Percentiles rank a stretch among this genome's conserved stretches.
Evolutionary conservation across 2,888 invertebrate genomes (phyloP).

Genomic region (Aspidiotus rigidus): DNA sequence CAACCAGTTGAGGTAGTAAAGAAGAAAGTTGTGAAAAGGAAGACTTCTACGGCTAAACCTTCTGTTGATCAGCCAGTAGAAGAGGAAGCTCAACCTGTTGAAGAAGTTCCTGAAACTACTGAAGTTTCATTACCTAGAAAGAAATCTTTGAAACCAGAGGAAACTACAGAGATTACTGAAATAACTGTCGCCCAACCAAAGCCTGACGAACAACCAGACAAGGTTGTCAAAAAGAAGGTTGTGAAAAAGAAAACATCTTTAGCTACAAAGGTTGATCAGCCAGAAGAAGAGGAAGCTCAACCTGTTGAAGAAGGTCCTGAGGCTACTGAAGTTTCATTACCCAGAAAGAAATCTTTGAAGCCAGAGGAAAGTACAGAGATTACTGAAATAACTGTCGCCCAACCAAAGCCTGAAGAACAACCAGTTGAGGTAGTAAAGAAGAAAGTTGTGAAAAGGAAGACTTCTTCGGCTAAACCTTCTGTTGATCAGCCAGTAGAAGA

Average conservation of each 20-base stretch:
- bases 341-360: background rate
- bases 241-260: too few species aligned
- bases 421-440: background rate
- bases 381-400: background rate
- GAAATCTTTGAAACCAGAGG: background rate
- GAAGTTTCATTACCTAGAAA: slow-evolving; percentile 6
- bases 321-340: background rate
- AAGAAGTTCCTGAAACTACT: background rate
- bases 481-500: background rate
- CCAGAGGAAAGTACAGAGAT: background rate
- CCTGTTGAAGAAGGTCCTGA: background rate
- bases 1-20: background rate
- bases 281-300: background rate
- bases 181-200: background rate
- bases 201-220: background rate
- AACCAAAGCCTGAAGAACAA: background rate
- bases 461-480: background rate
- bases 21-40: slow-evolving; percentile 46
- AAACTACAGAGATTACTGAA: background rate
- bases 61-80: slow-evolving; percentile 42
- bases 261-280: background rate
- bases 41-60: too few species aligned
- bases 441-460: background rate
- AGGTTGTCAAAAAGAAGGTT: background rate
- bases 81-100: slow-evolving; percentile 18